These are phyloP conservation scores for Acrocyrtus sp. DNA, from an alignment of 2,888 invertebrate genomes.

Conservation along the genomic window DNA sequence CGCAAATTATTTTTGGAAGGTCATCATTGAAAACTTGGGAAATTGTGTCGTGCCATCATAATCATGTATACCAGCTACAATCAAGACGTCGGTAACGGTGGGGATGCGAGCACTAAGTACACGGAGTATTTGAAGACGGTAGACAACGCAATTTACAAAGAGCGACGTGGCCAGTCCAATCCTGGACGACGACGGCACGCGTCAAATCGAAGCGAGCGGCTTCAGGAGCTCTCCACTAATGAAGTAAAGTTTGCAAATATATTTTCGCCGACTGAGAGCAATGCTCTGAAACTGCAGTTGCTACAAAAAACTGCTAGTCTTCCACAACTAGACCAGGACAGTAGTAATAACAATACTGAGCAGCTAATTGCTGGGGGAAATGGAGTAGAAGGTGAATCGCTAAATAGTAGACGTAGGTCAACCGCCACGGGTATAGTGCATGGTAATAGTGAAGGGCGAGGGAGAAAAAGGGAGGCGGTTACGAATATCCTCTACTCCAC, in stretches of 20 bases:
- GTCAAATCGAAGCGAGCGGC: no score
- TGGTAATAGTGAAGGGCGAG: slow-evolving; percentile 6
- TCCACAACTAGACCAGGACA: slow-evolving; percentile 25
- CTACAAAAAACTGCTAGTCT: slow-evolving; percentile 48
- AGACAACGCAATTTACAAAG: neutral
- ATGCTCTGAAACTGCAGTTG: slow-evolving; percentile 53
- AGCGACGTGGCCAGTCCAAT: neutral
- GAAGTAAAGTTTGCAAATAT: slow-evolving; percentile 59
- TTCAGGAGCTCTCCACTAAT: slow-evolving; percentile 15
- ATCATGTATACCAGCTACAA: slow-evolving; percentile 28
- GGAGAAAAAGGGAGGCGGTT: slow-evolving; percentile 43
- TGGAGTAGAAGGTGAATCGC: neutral
- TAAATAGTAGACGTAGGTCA: slow-evolving; percentile 33
- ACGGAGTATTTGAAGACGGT: slow-evolving; percentile 56
- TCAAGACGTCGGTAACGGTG: slow-evolving; percentile 7
- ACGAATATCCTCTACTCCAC: slow-evolving; percentile 52
- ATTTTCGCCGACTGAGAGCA: slow-evolving; percentile 54
- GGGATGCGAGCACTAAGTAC: slow-evolving; percentile 54
- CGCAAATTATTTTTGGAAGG: no score
- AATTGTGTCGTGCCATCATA: no score
- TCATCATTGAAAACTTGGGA: no score
- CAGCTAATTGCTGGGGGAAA: neutral
- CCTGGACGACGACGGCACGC: neutral
- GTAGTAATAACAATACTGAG: slow-evolving; percentile 4
- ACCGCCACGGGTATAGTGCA: slow-evolving; percentile 36